Percentiles rank a stretch among this genome's conserved stretches.
phyloP scores from a whole-genome alignment of 2,113 vertebrate species.

The Chaenocephalus aceratus region DNA sequence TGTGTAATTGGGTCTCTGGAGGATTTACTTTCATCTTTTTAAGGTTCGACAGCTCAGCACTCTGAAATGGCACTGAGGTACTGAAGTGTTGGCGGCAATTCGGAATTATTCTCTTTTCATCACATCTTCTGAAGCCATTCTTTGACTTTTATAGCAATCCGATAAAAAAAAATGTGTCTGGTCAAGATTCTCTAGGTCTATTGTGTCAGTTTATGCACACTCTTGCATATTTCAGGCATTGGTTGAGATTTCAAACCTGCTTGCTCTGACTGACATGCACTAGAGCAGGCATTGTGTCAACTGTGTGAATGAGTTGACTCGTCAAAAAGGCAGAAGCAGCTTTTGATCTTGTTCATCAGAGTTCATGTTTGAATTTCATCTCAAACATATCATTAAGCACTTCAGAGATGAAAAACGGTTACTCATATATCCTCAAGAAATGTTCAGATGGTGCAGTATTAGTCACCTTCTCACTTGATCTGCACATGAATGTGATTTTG shows the following conservation, averaged over 20 bases:
- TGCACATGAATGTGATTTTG: slow-evolving; percentile 9
- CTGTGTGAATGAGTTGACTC: not conserved
- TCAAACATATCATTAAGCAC: not conserved
- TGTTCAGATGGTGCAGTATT: slow-evolving; percentile 4
- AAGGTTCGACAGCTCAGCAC: slow-evolving; percentile 13
- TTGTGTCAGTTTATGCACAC: not conserved
- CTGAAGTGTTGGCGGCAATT: slow-evolving; percentile 23
- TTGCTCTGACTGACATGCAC: not conserved
- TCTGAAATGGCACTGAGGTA: not conserved
- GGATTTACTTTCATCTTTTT: slow-evolving; percentile 31
- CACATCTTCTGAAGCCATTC: not conserved
- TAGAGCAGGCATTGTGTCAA: not conserved
- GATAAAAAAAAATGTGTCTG: not conserved
- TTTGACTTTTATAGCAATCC: not conserved
- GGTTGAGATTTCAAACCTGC: not conserved
- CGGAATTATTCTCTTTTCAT: slow-evolving; percentile 18
- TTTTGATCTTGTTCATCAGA: slow-evolving; percentile 16
- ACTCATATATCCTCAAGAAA: not conserved
- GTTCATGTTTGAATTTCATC: not conserved
- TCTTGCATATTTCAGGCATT: not conserved
- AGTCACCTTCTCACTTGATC: slow-evolving; percentile 13
- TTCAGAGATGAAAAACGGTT: slow-evolving; percentile 6
- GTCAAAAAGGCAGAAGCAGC: not conserved
- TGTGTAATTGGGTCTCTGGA: slow-evolving; percentile 38
- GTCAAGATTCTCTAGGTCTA: too few species aligned